A percentile compares a stretch with the other conserved stretches of the same genome.
phyloP scores from a whole-genome alignment of 2,113 vertebrate species.

The Ardeotis arabs region DNA sequence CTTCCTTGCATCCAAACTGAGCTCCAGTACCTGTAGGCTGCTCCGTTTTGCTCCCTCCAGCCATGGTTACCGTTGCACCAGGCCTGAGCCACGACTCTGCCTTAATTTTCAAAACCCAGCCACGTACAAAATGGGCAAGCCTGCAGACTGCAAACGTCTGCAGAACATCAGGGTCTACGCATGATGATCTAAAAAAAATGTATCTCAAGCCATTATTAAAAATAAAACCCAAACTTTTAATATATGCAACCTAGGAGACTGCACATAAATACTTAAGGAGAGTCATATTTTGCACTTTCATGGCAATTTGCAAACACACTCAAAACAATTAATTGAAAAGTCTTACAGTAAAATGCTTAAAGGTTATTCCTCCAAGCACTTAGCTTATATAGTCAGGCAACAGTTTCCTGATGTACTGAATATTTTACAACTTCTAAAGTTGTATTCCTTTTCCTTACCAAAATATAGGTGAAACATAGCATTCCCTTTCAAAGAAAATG shows the following conservation, averaged over 20 bases:
- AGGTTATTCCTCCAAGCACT: background rate
- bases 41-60: background rate
- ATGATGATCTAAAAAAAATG: background rate
- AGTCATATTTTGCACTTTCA: fast-evolving
- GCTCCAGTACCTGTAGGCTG: background rate
- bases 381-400: background rate
- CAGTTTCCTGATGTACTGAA: background rate
- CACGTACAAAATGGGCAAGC: background rate
- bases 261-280: background rate
- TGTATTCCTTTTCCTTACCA: background rate
- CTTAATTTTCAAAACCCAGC: background rate
- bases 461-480: background rate
- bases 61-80: background rate
- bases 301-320: background rate
- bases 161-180: background rate
- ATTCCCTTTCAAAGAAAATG: background rate
- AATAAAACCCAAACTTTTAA: background rate
- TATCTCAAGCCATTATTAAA: background rate
- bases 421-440: background rate
- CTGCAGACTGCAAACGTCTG: background rate
- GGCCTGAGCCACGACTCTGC: background rate
- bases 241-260: background rate
- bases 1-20: background rate
- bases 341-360: background rate
- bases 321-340: background rate